phyloP scores from a whole-genome alignment of 2,888 invertebrate species.

The Ptilodon capucinus region DNA sequence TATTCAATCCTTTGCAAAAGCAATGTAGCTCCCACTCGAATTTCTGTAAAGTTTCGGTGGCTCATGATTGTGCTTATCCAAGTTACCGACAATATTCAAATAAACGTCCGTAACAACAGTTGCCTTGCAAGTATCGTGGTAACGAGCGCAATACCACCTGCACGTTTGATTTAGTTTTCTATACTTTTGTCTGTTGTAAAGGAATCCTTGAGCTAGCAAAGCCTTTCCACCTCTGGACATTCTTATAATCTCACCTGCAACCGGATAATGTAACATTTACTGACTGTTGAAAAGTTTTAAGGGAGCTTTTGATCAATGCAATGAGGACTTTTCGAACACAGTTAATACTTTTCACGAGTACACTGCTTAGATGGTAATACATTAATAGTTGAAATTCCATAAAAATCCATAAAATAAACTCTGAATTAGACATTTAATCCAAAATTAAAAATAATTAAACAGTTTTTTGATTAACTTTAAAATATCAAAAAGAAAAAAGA shows the following conservation, averaged over 20 bases:
- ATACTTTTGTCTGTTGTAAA: background rate
- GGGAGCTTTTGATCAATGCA: too few species aligned
- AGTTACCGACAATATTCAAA: background rate
- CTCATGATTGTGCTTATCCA: constrained; percentile 1
- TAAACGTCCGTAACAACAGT: background rate
- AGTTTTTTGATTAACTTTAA: too few species aligned
- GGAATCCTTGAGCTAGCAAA: background rate
- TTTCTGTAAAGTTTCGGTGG: background rate
- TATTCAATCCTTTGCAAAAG: background rate
- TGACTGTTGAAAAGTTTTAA: too few species aligned
- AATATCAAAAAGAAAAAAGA: too few species aligned
- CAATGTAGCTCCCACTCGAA: background rate
- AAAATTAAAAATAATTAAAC: too few species aligned
- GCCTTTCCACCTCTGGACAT: background rate
- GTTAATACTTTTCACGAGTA: too few species aligned
- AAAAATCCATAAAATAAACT: too few species aligned
- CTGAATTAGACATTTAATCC: too few species aligned
- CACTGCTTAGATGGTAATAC: too few species aligned
- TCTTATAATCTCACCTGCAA: background rate
- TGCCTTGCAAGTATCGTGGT: constrained; percentile 10
- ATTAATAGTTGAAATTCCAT: too few species aligned
- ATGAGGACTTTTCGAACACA: too few species aligned
- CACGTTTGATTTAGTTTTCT: background rate
- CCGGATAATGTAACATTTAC: too few species aligned
- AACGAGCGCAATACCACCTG: background rate